Evolutionary conservation across 2,113 vertebrate genomes (phyloP).

Genomic region (Paratilapia polleni): DNA sequence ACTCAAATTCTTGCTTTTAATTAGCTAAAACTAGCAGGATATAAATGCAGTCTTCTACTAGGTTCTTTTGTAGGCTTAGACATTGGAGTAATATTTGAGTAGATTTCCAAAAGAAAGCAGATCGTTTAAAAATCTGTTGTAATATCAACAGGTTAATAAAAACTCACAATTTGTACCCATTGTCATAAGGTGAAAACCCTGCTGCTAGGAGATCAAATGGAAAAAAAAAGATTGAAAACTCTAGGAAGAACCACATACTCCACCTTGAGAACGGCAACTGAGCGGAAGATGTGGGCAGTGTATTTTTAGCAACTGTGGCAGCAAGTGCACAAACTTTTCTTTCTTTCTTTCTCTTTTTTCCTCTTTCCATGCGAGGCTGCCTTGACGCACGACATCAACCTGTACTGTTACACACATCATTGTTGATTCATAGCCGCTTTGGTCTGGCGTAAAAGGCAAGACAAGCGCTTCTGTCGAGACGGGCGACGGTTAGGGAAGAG

Average conservation of each 20-base stretch:
- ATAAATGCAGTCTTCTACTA: background rate
- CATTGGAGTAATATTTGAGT: background rate
- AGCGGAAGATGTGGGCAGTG: constrained; percentile 68
- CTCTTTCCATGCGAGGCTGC: constrained; percentile 52
- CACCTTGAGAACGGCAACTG: constrained; percentile 50
- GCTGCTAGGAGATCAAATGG: constrained; percentile 48
- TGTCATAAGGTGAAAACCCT: constrained; percentile 1
- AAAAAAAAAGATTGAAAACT: constrained; percentile 44
- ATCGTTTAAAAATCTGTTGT: background rate
- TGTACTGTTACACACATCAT: constrained; percentile 63
- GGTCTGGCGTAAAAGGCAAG: constrained; percentile 68
- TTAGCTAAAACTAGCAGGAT: background rate
- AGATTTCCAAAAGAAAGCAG: background rate
- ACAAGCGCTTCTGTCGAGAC: constrained; percentile 65
- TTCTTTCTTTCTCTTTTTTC: constrained; percentile 14
- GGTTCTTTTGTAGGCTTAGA: background rate
- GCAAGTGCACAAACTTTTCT: constrained; percentile 76
- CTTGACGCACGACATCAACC: constrained; percentile 63
- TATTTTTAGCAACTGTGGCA: constrained; percentile 73
- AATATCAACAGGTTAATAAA: constrained; percentile 45
- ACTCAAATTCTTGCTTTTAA: too few species aligned
- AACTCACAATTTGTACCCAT: background rate
- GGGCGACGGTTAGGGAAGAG: constrained; percentile 68
- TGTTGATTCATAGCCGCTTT: constrained; percentile 68
- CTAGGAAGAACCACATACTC: constrained; percentile 61